Evolutionary conservation across 2,797 vertebrate genomes (phyloP), one percentile per base, ranked within the genome.

Genomic region (Pseudochirops cupreus): DNA sequence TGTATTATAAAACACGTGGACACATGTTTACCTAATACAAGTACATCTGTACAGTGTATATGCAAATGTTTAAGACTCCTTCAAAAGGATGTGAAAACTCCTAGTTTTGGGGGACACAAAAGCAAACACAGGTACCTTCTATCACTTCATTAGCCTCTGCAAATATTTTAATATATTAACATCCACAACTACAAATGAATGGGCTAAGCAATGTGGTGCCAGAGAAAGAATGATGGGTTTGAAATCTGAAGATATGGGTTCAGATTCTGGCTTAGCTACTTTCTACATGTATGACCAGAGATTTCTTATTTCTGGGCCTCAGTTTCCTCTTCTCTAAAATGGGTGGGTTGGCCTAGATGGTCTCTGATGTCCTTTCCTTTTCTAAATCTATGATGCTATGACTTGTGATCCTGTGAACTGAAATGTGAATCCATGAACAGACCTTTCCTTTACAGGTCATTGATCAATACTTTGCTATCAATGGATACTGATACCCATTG

Each of bases 81-180:
- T 62, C 90, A 74, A 92, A 67, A 93, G 29, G 31, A 57, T 56
- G 94, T 91, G 92, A 56, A 93, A 57, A 92, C 94, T 95, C n/a
- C 6, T 92, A 95, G 94, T 14, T n/a, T 93, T 93, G 62, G 58
- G 91, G 3, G 46, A 29, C 46, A 91, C 74, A 92, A 93, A 91
- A 56, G 9, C 14, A 52, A 95, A 59, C 93, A n/a, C 9, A 62
- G 12, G 5, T 92, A n/a, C 2, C 29, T 2, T 29, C 18, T 92
- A 39, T 12, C 67, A 39, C n/a, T 39, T 74, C n/a, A 31, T 18
- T 91, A 56, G 52, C 31, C 31, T 92, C 92, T 54, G 33, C 89
- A 91, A 94, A 54, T 52, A 92, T 74, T 39, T 46, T 67, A 33
- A 57, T 46, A 56, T 93, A 52, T 56, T 74, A 91, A 50, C 56